Percentiles rank a stretch among this genome's conserved stretches.
Evolutionary conservation across 2,113 vertebrate genomes (phyloP).

Genomic region (Cnemophilus loriae): DNA sequence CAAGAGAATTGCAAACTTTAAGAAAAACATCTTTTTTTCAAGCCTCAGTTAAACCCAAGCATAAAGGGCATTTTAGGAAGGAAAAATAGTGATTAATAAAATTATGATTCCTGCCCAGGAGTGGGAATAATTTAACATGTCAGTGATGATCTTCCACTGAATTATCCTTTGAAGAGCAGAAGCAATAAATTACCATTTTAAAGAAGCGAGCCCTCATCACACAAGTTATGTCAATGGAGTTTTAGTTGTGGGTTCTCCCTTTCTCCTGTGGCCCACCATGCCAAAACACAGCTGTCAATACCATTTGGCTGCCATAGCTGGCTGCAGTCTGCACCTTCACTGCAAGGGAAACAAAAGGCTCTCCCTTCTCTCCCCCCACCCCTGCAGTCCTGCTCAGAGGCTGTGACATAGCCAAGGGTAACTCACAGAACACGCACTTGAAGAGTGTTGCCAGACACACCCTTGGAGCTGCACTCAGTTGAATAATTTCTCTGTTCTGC

Average conservation of each 20-base stretch:
- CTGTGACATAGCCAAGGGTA: conserved; percentile 27
- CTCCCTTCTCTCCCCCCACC: not conserved
- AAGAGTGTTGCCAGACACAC: conserved; percentile 24
- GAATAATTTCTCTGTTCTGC: conserved; percentile 32
- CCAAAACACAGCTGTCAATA: not conserved
- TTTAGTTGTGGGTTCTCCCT: not conserved
- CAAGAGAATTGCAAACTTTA: not conserved
- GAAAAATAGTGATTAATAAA: conserved; percentile 1
- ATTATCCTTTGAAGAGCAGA: not conserved
- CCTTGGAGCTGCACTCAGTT: not conserved
- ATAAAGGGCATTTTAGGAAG: conserved; percentile 13
- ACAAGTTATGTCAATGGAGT: not conserved
- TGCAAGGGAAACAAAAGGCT: not conserved
- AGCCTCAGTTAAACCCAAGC: not conserved
- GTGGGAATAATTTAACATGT: conserved; percentile 14
- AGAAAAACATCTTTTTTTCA: not conserved
- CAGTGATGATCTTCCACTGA: not conserved
- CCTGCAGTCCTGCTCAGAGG: conserved; percentile 19
- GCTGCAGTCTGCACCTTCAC: not conserved
- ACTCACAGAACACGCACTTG: not conserved
- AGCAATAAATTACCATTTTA: conserved; percentile 1
- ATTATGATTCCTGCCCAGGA: not conserved
- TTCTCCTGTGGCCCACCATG: not conserved
- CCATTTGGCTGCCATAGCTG: not conserved
- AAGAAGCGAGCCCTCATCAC: not conserved